These are phyloP conservation scores for Macrotis lagotis DNA, from an alignment of 2,113 vertebrate species.

Conservation along the genomic window DNA sequence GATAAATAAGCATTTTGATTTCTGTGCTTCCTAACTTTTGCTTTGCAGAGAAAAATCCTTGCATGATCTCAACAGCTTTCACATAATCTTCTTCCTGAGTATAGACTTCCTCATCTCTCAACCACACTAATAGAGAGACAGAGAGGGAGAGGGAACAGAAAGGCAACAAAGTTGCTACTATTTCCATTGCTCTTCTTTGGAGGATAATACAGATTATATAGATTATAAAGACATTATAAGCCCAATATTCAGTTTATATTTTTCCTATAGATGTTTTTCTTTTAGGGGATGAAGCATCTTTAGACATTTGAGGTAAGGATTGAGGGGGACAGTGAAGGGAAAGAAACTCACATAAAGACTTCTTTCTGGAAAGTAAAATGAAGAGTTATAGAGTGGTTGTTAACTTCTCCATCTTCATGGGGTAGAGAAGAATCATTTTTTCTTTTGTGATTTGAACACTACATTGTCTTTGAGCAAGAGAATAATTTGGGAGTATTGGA, in stretches of 20 bases:
- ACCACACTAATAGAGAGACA: not conserved
- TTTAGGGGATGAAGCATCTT: not conserved
- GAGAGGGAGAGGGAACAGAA: not conserved
- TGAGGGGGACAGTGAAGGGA: not conserved
- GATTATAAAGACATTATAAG: not conserved
- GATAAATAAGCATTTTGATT: not conserved
- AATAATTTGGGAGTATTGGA: not conserved
- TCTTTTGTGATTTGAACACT: not conserved
- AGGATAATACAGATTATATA: not conserved
- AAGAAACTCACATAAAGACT: not conserved
- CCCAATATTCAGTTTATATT: not conserved
- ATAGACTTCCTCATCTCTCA: not conserved
- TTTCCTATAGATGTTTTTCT: not conserved
- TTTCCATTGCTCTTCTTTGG: not conserved
- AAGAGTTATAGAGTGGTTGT: not conserved
- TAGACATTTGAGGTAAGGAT: not conserved
- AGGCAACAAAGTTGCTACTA: not conserved
- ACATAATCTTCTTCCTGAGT: not conserved
- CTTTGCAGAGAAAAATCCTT: not conserved
- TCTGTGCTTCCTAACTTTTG: not conserved
- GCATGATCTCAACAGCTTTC: not conserved
- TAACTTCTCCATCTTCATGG: not conserved
- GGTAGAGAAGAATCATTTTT: not conserved
- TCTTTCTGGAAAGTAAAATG: not conserved
- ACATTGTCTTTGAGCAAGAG: not conserved